phyloP scores from a whole-genome alignment of 2,113 vertebrate genomes.

The Pagrus major region DNA sequence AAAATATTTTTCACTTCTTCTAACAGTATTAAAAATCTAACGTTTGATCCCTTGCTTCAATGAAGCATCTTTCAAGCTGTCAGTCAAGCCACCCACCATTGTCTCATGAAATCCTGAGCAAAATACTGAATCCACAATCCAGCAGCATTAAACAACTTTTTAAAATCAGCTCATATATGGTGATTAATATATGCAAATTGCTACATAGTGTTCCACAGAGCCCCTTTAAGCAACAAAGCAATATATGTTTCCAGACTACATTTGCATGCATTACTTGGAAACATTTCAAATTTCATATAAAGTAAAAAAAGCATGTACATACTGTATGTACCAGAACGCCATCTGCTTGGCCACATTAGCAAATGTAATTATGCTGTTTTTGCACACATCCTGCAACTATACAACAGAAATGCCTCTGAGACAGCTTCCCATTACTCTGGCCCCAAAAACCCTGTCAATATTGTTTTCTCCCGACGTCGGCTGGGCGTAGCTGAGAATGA shows the following conservation, averaged over 20 bases:
- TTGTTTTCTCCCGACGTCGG: constrained; percentile 16
- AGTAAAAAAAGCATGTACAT: not conserved
- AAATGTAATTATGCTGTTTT: constrained; percentile 8
- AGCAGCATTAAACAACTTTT: too few species aligned
- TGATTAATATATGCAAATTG: too few species aligned
- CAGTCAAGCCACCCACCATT: too few species aligned
- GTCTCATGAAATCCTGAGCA: too few species aligned
- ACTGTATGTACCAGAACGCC: not conserved
- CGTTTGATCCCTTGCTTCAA: too few species aligned
- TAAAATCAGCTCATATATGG: too few species aligned
- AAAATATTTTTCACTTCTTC: too few species aligned
- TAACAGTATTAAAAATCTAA: too few species aligned
- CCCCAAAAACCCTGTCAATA: constrained; percentile 5
- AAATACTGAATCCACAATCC: too few species aligned
- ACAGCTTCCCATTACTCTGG: not conserved
- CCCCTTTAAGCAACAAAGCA: not conserved
- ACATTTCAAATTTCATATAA: not conserved
- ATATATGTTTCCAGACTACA: not conserved
- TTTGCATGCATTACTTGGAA: not conserved
- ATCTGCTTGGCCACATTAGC: not conserved
- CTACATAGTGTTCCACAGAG: too few species aligned
- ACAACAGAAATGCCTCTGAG: not conserved
- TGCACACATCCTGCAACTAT: constrained; percentile 14
- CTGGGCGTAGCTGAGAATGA: constrained; percentile 18
- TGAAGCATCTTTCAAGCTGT: too few species aligned